Evolutionary conservation across 2,113 vertebrate species (phyloP), one percentile per base, ranked within the genome.

Genomic region (Eolophus roseicapilla): DNA sequence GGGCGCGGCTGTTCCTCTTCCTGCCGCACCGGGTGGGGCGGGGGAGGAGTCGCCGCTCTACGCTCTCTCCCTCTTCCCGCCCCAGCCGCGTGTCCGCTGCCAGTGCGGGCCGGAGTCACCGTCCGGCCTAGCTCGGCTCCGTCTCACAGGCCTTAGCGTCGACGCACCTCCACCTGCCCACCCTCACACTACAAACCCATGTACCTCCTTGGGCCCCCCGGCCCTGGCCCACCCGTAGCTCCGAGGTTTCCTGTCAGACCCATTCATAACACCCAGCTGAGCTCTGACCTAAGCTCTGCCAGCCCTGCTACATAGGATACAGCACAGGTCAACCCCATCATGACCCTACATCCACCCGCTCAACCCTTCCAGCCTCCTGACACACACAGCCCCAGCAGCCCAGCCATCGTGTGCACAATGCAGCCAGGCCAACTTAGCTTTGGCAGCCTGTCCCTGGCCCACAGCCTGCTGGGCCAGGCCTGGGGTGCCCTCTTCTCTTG

Each of bases 1-100:
- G 77, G 24, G 90, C 23, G 95, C 80, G 75, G 96, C 91, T 27
- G 80, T 74, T 88, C 92, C 96, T 95, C 76, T 96, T 89, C 93
- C 95, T 95, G 79, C 65, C 12, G 29, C 43, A 2, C 49, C 47
- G 82, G 92, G 95, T 50, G 82, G 41, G 97, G 96, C 88, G 93
- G 80, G 23, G 92, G 94, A 10, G 95, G 92, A 49, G 95, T 12
- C 23, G 43, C 44, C 60, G 33, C 68, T 11, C 86, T 35, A n/a
- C 62, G 11, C 62, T 60, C 62, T 12, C 27, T 15, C 23, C 10
- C 39, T 69, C 7, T 41, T 25, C 47, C 76, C 43, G 17, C 25
- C 49, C 63, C 17, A 23, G 69, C 65, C 41, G 8, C 64, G 27
- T 60, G 25, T 4, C 28, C 14, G 59, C 31, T 5, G 37, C 52